A percentile compares a stretch with the other conserved stretches of the same genome.
phyloP scores from a whole-genome alignment of 2,888 invertebrate genomes.

The Elysia crispata region DNA sequence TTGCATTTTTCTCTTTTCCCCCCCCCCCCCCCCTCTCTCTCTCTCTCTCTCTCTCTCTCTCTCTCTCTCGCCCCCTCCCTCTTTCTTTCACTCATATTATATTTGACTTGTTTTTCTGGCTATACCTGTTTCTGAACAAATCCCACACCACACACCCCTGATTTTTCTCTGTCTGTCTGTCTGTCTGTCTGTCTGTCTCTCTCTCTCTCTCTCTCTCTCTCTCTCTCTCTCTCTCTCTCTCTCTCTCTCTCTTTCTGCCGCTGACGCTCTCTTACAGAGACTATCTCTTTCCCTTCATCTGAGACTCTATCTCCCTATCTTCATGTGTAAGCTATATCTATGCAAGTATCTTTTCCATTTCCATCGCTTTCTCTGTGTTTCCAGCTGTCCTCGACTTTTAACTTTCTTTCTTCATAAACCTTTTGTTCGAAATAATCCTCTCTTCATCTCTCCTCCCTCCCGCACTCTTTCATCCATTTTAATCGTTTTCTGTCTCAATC shows the following conservation, averaged over 20 bases:
- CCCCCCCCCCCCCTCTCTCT: background rate
- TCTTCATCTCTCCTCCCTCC: background rate
- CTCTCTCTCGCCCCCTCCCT: background rate
- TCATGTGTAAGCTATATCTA: no score
- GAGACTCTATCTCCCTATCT: background rate
- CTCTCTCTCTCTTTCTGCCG: background rate
- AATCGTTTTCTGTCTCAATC: background rate
- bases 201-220: no score
- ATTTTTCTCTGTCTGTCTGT: background rate
- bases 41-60: constrained; percentile 7
- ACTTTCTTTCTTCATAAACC: background rate
- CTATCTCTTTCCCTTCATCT: background rate
- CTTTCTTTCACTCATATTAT: constrained; percentile 17
- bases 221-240: background rate
- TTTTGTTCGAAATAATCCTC: background rate
- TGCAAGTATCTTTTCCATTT: no score
- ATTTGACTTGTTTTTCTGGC: background rate
- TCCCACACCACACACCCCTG: no score
- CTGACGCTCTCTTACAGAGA: background rate
- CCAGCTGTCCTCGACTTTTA: background rate
- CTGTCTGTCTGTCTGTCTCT: background rate
- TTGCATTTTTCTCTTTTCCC: background rate
- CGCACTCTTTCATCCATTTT: background rate
- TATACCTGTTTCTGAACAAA: no score
- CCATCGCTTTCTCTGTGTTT: no score